Conservation (phyloP, 2,797 vertebrate species). For the Oreonectes daqikongensis region DNA sequence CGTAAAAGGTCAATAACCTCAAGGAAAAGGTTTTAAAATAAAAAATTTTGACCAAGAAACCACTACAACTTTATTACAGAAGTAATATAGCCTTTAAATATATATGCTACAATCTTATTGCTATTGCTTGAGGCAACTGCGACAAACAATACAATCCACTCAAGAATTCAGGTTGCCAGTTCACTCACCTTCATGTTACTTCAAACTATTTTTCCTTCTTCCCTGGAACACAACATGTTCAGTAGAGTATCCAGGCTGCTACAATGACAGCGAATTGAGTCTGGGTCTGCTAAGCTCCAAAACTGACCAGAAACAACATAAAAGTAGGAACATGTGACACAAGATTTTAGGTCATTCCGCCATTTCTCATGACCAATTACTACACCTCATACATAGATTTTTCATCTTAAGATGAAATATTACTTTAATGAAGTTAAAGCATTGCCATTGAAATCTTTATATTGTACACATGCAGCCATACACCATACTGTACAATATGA, state of each 20-base stretch:
- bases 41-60: background rate
- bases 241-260: background rate
- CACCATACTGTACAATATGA: too few relatives aligned
- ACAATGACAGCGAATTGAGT: background rate
- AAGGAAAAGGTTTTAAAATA: background rate
- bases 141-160: background rate
- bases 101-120: background rate
- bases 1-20: background rate
- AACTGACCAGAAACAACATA: too few relatives aligned
- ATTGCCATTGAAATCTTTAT: too few relatives aligned
- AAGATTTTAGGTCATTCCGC: too few relatives aligned
- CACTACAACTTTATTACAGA: background rate
- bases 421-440: too few relatives aligned
- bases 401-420: too few relatives aligned
- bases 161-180: background rate
- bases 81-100: slow-evolving; percentile 17
- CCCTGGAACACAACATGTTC: background rate
- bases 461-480: too few relatives aligned
- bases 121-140: background rate
- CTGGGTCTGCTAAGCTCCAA: too few relatives aligned
- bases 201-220: slow-evolving; percentile 6
- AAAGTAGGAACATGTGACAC: too few relatives aligned
- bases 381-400: too few relatives aligned
- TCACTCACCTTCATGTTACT: slow-evolving; percentile 6
- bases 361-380: too few relatives aligned